A percentile compares a stretch with the other conserved stretches of the same genome.
Conservation (phyloP, 2,113 vertebrate species). For the Phalacrocorax carbo region DNA sequence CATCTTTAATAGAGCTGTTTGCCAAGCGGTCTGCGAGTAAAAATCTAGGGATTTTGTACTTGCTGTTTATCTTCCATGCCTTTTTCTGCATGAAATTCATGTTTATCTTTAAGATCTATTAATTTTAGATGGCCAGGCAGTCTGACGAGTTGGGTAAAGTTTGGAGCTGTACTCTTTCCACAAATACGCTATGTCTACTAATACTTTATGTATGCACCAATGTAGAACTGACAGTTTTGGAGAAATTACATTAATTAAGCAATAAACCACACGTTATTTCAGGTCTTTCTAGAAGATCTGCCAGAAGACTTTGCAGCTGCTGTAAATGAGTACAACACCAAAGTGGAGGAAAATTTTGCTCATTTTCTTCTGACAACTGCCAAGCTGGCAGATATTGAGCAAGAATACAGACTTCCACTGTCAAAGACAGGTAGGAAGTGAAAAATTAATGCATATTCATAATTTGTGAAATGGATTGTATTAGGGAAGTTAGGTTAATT, state of each 20-base stretch:
- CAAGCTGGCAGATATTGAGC: constrained; percentile 32
- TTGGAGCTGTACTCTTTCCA: background rate
- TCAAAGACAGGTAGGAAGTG: constrained; percentile 49
- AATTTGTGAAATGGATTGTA: background rate
- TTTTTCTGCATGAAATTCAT: background rate
- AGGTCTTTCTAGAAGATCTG: constrained; percentile 57
- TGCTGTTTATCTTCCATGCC: background rate
- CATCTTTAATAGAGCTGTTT: background rate
- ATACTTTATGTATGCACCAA: background rate
- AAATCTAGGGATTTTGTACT: background rate
- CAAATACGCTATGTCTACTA: background rate
- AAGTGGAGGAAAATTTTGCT: constrained; percentile 37
- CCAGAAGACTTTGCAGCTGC: constrained; percentile 52
- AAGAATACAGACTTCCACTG: constrained; percentile 58
- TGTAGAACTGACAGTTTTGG: background rate
- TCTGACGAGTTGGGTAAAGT: background rate
- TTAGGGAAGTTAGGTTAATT: background rate
- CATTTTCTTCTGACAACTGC: constrained; percentile 54
- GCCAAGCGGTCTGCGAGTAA: background rate
- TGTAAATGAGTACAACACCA: constrained; percentile 47
- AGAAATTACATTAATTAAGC: background rate
- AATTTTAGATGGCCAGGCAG: background rate
- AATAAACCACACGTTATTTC: background rate
- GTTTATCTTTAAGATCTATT: background rate
- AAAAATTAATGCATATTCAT: background rate